Evolutionary conservation across 2,113 vertebrate genomes (phyloP).

Genomic region (Eulemur macaco): DNA sequence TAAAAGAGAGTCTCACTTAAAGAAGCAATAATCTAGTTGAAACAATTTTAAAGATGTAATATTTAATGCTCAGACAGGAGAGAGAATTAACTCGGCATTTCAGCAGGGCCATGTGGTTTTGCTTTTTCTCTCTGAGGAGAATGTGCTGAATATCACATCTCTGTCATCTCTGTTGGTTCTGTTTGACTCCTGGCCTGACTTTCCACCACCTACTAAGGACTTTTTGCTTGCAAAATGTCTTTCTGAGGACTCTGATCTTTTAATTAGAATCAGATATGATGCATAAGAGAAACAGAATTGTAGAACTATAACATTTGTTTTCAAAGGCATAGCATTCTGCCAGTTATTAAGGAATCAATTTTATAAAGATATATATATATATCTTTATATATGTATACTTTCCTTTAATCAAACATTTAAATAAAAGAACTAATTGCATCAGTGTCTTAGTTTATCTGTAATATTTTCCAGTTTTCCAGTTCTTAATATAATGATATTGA

Average conservation of each 20-base stretch:
- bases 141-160: constrained; percentile 78
- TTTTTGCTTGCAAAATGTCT: constrained; percentile 81
- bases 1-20: constrained; percentile 74
- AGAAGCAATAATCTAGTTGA: constrained; percentile 25
- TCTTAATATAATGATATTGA: not conserved
- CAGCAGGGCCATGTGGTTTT: constrained; percentile 82
- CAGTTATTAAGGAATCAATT: constrained; percentile 67
- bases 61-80: constrained; percentile 81
- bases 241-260: constrained; percentile 81
- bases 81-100: constrained; percentile 80
- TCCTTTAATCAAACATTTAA: constrained; percentile 53
- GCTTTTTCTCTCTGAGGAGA: constrained; percentile 81
- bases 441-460: not conserved
- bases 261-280: constrained; percentile 76
- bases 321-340: constrained; percentile 80
- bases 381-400: not conserved
- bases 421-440: constrained; percentile 3
- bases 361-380: constrained; percentile 42
- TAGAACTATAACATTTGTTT: constrained; percentile 81
- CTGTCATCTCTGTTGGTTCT: constrained; percentile 83
- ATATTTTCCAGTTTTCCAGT: constrained; percentile 53
- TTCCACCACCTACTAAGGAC: constrained; percentile 82
- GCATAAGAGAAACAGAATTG: constrained; percentile 77
- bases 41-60: constrained; percentile 74
- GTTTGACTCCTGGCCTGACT: constrained; percentile 82